These are phyloP conservation scores for Acrobasis suavella DNA, from an alignment of 2,888 invertebrate species.

Conservation along the genomic window DNA sequence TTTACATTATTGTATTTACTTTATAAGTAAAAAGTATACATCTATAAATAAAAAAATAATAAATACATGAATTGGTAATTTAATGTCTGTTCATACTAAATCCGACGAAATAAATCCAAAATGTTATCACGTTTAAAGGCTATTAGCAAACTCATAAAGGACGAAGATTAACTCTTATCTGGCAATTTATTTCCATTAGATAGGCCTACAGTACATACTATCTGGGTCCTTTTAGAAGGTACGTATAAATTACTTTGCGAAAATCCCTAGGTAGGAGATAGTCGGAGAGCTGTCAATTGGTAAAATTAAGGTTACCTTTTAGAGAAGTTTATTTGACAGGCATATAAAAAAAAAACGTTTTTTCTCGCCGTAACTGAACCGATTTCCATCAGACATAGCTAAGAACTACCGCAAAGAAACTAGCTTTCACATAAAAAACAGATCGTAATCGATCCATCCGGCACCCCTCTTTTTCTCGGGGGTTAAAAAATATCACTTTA, in stretches of 20 bases:
- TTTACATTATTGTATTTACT: too few relatives aligned
- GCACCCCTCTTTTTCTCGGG: too few relatives aligned
- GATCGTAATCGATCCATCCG: too few relatives aligned
- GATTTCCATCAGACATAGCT: too few relatives aligned
- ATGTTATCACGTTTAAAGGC: not conserved
- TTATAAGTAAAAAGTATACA: too few relatives aligned
- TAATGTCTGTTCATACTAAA: too few relatives aligned
- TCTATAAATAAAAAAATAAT: too few relatives aligned
- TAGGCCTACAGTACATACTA: not conserved
- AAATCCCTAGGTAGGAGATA: conserved; percentile 2
- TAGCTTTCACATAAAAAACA: too few relatives aligned
- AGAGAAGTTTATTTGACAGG: not conserved
- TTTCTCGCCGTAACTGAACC: too few relatives aligned
- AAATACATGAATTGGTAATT: too few relatives aligned
- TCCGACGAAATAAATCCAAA: not conserved
- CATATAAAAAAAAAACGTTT: not conserved
- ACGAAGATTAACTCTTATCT: conserved; percentile 3
- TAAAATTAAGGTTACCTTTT: conserved; percentile 19
- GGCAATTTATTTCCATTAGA: conserved; percentile 2
- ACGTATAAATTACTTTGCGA: not conserved
- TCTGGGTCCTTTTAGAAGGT: not conserved
- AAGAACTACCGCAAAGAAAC: too few relatives aligned
- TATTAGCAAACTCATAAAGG: not conserved
- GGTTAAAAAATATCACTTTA: too few relatives aligned
- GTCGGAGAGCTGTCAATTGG: conserved; percentile 4